These are phyloP conservation scores for Varanus salvator DNA, from an alignment of 2,113 vertebrate species.

Conservation along the genomic window DNA sequence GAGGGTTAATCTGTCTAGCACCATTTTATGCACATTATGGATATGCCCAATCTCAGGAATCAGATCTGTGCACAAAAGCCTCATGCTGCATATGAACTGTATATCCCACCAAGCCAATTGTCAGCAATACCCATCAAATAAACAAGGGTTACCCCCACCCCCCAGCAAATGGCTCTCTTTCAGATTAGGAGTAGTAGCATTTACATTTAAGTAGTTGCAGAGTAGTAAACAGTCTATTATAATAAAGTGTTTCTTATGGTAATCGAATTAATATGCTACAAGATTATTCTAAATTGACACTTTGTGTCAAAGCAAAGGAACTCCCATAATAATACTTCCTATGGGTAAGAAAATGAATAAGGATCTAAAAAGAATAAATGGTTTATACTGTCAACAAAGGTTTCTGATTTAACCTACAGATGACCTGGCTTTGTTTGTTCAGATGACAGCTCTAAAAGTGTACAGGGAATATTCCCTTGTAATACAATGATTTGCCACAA, in stretches of 20 bases:
- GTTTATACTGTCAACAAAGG: constrained; percentile 65
- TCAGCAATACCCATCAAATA: constrained; percentile 2
- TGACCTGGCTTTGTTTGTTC: constrained; percentile 87
- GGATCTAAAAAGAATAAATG: constrained; percentile 61
- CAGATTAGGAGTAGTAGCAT: neutral
- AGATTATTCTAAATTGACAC: neutral
- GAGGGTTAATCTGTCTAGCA: neutral
- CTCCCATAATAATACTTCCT: constrained; percentile 46
- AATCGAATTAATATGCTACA: constrained; percentile 15
- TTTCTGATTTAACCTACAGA: constrained; percentile 81
- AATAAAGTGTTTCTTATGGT: neutral
- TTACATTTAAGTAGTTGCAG: constrained; percentile 25
- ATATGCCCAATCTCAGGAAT: neutral
- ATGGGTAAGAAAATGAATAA: constrained; percentile 64
- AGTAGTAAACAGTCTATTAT: constrained; percentile 21
- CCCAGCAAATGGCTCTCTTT: too few relatives aligned
- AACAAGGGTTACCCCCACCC: too few relatives aligned
- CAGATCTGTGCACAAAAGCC: neutral
- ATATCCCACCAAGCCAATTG: neutral
- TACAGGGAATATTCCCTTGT: constrained; percentile 81
- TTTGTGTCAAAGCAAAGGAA: constrained; percentile 24
- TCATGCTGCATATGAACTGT: neutral
- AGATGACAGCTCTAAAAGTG: constrained; percentile 85
- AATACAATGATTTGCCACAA: constrained; percentile 83
- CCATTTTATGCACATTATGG: neutral